Evolutionary conservation across 2,888 invertebrate species (phyloP).

Genomic region (Dinocampus coccinellae): DNA sequence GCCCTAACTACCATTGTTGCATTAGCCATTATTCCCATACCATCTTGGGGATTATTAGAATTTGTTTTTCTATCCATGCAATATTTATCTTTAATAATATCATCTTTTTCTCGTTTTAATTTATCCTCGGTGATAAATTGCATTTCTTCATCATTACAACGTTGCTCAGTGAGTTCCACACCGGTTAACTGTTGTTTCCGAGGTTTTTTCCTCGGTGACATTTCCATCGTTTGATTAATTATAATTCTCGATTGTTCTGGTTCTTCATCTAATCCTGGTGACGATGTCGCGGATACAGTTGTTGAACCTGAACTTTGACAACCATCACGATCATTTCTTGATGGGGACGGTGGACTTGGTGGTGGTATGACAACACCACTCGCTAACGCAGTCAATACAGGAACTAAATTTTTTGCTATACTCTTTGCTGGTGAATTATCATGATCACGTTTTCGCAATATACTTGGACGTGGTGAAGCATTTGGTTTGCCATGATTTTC

Average conservation of each 20-base stretch:
- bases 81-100: conserved; percentile 67
- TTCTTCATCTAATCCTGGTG: conserved; percentile 78
- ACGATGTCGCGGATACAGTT: conserved; percentile 88
- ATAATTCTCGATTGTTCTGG: conserved; percentile 70
- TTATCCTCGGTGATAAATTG: conserved; percentile 74
- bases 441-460: conserved; percentile 88
- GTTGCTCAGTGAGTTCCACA: conserved; percentile 62
- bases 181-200: conserved; percentile 83
- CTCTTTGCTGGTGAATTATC: conserved; percentile 72
- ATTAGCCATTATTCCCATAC: conserved; percentile 40
- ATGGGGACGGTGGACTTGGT: conserved; percentile 63
- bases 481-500: conserved; percentile 69
- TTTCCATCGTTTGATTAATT: conserved; percentile 72
- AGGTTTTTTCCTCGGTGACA: conserved; percentile 91
- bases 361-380: conserved; percentile 51
- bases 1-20: conserved; percentile 52
- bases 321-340: conserved; percentile 64
- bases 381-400: conserved; percentile 62
- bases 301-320: conserved; percentile 80
- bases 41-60: conserved; percentile 52
- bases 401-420: conserved; percentile 64
- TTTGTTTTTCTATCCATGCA: conserved; percentile 53
- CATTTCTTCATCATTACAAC: conserved; percentile 71
- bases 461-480: conserved; percentile 83
- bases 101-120: conserved; percentile 69